Evolutionary conservation across 2,888 invertebrate genomes (phyloP).

Genomic region (Tuberolachnus salignus): DNA sequence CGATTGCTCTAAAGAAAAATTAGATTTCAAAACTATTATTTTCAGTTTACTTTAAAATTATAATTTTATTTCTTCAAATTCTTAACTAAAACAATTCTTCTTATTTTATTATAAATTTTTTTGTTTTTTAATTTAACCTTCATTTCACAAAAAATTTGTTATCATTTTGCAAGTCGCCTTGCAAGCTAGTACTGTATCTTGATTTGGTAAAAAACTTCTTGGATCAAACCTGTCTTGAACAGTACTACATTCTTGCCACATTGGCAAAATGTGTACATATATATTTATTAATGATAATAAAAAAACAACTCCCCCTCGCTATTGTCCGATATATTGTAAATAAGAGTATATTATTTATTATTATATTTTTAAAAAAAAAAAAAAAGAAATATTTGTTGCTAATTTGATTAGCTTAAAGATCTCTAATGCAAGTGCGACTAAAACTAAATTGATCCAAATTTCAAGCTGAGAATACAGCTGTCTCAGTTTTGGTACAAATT

Average conservation of each 20-base stretch:
- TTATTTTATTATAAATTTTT: slow-evolving; percentile 32
- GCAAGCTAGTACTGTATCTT: slow-evolving; percentile 31
- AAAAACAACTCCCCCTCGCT: slow-evolving; percentile 47
- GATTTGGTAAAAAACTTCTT: slow-evolving; percentile 35
- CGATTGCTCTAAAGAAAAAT: slow-evolving; percentile 42
- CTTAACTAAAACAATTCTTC: slow-evolving; percentile 30
- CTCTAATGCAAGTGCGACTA: slow-evolving; percentile 38
- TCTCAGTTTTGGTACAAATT: slow-evolving; percentile 36
- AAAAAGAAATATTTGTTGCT: slow-evolving; percentile 40
- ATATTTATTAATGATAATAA: slow-evolving; percentile 23
- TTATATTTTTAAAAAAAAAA: slow-evolving; percentile 29
- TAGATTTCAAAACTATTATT: slow-evolving; percentile 36
- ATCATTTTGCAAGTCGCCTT: slow-evolving; percentile 36
- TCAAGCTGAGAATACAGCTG: slow-evolving; percentile 34
- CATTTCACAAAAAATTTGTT: slow-evolving; percentile 15
- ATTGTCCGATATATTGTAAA: slow-evolving; percentile 43
- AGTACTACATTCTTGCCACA: slow-evolving; percentile 29
- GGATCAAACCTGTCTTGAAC: slow-evolving; percentile 40
- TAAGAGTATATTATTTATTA: slow-evolving; percentile 54
- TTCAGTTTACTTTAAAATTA: slow-evolving; percentile 31
- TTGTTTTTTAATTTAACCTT: too few species aligned
- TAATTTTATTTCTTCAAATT: slow-evolving; percentile 41
- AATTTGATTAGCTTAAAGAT: slow-evolving; percentile 33
- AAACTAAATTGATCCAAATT: slow-evolving; percentile 48
- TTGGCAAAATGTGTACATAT: slow-evolving; percentile 39